Base-by-base conservation (phyloP, 2,888 invertebrate genomes). In the Dysmachus trigonus region DNA sequence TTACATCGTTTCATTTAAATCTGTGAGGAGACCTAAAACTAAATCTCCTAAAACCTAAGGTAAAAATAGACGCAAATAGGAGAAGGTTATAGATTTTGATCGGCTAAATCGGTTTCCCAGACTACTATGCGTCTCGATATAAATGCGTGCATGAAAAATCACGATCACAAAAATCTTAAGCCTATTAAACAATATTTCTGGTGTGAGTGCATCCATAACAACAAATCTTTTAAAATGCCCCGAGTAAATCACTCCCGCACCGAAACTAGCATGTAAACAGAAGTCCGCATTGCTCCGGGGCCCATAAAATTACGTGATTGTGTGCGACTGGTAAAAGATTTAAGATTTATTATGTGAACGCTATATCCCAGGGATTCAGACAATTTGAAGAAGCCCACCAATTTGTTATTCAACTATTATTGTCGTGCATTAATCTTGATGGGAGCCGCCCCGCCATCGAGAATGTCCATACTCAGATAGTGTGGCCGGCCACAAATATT, bases 321-420 rank as follows among this genome's bases (percentile, higher is more conserved):
- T 62, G 27, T 62, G 27, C 10, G 62, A 62, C 22, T 62, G 62
- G 18, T 22, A 18, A 62, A 62, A 62, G 62, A 62, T 62, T 62
- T 62, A 47, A 47, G 47, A 77, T 77, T 77, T 47, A 77, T 77
- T 22, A 22, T 27, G 22, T 77, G 27, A 41, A 47, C 77, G 27
- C 33, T 13, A 41, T n/a, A n/a, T n/a, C n/a, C n/a, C 47, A 15
- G 27, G 76, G 22, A 38, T 47, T 27, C 47, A 13, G 30, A 77
- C 27, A 47, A 77, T 77, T 77, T 77, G 35, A 77, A 77, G 47
- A 47, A 77, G 77, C 77, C 47, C 77, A 77, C 77, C 77, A 77
- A 77, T 77, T 77, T 77, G 41, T 47, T 77, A 77, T 47, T 77
- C 35, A n/a, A 38, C 47, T 47, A 47, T 77, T 77, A 77, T 77